Evolutionary conservation across 1,140 invertebrate genomes (phyloP), one percentile per base, ranked within the genome.

Genomic region (Lasaia peninsularis): DNA sequence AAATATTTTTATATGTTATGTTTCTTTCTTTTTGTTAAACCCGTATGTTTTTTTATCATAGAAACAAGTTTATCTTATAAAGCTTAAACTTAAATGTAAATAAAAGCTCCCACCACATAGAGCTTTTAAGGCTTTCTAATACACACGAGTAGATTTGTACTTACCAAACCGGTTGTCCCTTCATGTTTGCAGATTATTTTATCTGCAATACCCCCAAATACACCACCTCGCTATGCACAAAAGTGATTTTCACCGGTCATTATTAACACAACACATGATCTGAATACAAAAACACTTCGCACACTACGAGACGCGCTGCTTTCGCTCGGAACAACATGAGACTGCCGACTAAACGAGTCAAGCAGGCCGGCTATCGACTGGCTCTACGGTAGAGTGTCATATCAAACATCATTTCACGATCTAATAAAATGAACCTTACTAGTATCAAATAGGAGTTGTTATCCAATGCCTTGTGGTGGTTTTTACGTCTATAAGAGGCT

Each of bases 151-250:
- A 66, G 69, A 77, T 10, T 44, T 37, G 20, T 18, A 48, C 84
- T 88, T 70, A 88, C 84, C 84, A 88, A 80, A 88, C 84, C 79
- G 84, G 84, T 85, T 85, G 82, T 58, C 82, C 84, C 77, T 84
- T 88, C 84, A 88, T 87, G 70, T 74, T 78, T 71, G 71, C 68
- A 59, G 60, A 65, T 63, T 69, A 70, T 53, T 71, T 64, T 53
- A 71, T 65, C 70, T 80, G 61, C 60, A 80, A 64, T 58, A 66
- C 71, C 55, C 75, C 65, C 73, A 84, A 76, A 71, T 77, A 75
- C 81, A 87, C 83, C 69, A 63, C 77, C 65, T 63, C 67, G 75
- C 73, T 79, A 62, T 52, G 62, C 56, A 73, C 68, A 67, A 71
- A 72, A 75, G 69, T 68, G 74, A 80, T 66, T 67, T 73, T 71